phyloP scores from a whole-genome alignment of 2,113 vertebrate genomes.

The Sorex fumeus region DNA sequence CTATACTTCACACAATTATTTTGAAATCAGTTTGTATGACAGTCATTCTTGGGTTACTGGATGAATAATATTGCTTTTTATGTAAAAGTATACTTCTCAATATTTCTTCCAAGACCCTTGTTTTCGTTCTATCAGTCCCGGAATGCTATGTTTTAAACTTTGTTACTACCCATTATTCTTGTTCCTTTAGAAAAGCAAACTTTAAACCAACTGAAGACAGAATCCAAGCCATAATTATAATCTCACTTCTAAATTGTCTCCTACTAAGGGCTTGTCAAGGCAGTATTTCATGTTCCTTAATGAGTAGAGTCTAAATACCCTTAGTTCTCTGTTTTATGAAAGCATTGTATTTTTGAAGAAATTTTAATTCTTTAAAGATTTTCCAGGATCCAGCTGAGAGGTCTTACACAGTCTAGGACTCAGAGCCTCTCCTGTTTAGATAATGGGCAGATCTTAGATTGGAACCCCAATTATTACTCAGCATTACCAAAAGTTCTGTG shows the following conservation, averaged over 20 bases:
- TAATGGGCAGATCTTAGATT: neutral
- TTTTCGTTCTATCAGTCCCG: neutral
- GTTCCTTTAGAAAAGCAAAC: neutral
- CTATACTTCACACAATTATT: constrained; percentile 35
- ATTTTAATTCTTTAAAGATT: neutral
- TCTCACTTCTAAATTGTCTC: neutral
- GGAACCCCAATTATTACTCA: neutral
- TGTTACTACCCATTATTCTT: neutral
- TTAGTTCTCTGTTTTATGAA: neutral
- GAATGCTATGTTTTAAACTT: neutral
- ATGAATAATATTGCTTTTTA: constrained; percentile 27
- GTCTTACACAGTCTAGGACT: neutral
- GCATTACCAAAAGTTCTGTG: too few relatives aligned
- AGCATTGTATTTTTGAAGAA: too few relatives aligned
- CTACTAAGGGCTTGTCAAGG: too few relatives aligned
- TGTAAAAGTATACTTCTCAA: constrained; percentile 19
- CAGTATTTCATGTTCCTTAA: neutral
- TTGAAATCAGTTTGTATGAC: constrained; percentile 38
- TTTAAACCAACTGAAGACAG: neutral
- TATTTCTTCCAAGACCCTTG: neutral
- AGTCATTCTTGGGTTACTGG: constrained; percentile 49
- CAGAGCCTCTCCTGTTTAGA: neutral
- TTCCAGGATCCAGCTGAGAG: neutral
- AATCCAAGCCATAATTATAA: neutral
- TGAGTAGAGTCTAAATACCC: neutral